These are phyloP conservation scores for Dendrocincla tyrannina DNA, from an alignment of 2,797 vertebrate genomes.

Conservation along the genomic window DNA sequence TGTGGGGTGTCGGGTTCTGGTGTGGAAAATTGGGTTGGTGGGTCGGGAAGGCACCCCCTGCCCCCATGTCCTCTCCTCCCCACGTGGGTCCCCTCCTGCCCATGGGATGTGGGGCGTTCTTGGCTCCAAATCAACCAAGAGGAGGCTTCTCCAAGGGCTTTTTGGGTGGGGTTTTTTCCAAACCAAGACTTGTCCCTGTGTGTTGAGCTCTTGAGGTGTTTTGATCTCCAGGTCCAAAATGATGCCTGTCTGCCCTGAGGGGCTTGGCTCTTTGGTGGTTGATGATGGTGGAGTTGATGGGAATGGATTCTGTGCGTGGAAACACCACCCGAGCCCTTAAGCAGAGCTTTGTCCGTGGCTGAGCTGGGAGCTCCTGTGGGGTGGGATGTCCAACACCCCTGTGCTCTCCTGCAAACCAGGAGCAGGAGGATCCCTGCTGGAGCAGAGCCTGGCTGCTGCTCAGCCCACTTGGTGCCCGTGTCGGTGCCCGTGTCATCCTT, in stretches of 20 bases:
- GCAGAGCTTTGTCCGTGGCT: neutral
- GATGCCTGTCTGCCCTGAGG: accelerated
- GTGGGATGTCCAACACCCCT: neutral
- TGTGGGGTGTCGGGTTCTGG: neutral
- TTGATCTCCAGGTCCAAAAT: neutral
- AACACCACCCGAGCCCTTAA: neutral
- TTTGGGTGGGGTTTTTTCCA: neutral
- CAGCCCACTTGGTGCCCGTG: accelerated
- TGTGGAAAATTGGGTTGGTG: neutral
- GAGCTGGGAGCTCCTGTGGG: neutral
- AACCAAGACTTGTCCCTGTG: neutral
- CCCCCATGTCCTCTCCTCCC: neutral
- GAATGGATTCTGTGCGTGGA: neutral
- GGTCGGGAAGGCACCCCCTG: accelerated
- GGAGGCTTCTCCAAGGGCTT: neutral
- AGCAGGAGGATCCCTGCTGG: accelerated
- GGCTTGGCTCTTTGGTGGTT: neutral
- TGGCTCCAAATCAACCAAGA: neutral
- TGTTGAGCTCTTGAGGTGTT: neutral
- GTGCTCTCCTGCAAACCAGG: neutral
- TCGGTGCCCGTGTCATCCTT: neutral
- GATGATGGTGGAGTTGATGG: accelerated
- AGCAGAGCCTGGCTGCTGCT: accelerated
- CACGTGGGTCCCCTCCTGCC: accelerated
- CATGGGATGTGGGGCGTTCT: accelerated